Evolutionary conservation across 2,888 invertebrate genomes (phyloP), one percentile per base, ranked within the genome.

Genomic region (Iphiclides podalirius): DNA sequence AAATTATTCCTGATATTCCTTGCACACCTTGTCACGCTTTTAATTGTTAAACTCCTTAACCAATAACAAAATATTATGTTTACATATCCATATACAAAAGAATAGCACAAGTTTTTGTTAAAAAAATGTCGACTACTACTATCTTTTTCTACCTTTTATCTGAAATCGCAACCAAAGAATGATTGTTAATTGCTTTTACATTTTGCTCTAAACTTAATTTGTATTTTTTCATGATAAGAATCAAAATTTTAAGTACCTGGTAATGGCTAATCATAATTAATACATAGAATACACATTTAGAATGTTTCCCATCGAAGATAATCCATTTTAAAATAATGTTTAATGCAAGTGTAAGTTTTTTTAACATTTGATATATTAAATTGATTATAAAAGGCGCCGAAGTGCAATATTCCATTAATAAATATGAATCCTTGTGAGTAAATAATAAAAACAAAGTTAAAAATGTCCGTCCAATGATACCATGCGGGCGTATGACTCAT

Each of bases 61-160:
- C 35, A 38, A 20, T 20, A 26, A 8, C 6, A 8, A 26, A 7
- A 26, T 3, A 26, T 8, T 26, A 26, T 26, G 26, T 26, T 9
- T 8, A 8, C 26, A 4, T 26, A 26, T 26, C 12, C n/a, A n/a
- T n/a, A n/a, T n/a, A n/a, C n/a, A 13, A 17, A 44, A 41, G 47
- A 53, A 48, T 47, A 48, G 41, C 51, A 54, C 47, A 53, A 47
- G 11, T 31, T 31, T 31, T 31, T 12, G 3, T n/a, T 31, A 31
- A 31, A n/a, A n/a, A n/a, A 31, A 20, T 20, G 20, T 31, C n/a
- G n/a, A n/a, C n/a, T n/a, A n/a, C n/a, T n/a, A n/a, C n/a, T n/a
- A n/a, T n/a, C n/a, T n/a, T 31, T 31, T 31, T 2, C 11, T 11
- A 12, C 1, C 12, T n/a, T 11, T 12, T n/a, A 11, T 31, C n/a